A percentile compares a stretch with the other conserved stretches of the same genome.
Evolutionary conservation across 2,888 invertebrate species (phyloP).

Genomic region (Abrostola tripartita): DNA sequence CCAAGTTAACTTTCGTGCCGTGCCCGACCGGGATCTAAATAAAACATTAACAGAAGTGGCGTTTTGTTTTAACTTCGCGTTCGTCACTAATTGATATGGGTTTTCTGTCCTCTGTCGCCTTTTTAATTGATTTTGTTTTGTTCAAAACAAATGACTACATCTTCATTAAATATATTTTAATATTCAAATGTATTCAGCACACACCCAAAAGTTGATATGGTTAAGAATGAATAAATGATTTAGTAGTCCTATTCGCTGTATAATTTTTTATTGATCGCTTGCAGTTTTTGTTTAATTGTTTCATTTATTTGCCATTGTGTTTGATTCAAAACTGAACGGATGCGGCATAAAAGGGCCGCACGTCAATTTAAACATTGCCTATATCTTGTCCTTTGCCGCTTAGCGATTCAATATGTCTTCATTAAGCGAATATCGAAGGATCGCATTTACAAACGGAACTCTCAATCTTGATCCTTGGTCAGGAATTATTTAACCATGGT

Average conservation of each 20-base stretch:
- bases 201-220: conserved; percentile 10
- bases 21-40: conserved; percentile 72
- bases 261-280: conserved; percentile 40
- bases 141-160: conserved; percentile 33
- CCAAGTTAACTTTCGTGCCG: conserved; percentile 82
- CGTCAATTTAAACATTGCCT: conserved; percentile 86
- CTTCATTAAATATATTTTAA: conserved; percentile 36
- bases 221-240: conserved; percentile 35
- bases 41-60: conserved; percentile 79
- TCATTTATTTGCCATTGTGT: conserved; percentile 60
- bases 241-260: conserved; percentile 21
- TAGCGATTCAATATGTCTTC: conserved; percentile 88
- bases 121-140: conserved; percentile 67
- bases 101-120: conserved; percentile 67
- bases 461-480: conserved; percentile 84
- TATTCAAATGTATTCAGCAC: conserved; percentile 12
- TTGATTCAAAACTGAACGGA: conserved; percentile 67
- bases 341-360: conserved; percentile 79
- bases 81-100: conserved; percentile 83
- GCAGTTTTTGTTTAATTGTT: conserved; percentile 55
- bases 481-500: conserved; percentile 75
- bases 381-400: conserved; percentile 83
- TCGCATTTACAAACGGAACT: conserved; percentile 82
- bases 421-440: conserved; percentile 86
- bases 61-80: conserved; percentile 76